Base-by-base conservation (phyloP, 35 echinoderm and acorn worm genomes). In the Ophioderma brevispina region DNA sequence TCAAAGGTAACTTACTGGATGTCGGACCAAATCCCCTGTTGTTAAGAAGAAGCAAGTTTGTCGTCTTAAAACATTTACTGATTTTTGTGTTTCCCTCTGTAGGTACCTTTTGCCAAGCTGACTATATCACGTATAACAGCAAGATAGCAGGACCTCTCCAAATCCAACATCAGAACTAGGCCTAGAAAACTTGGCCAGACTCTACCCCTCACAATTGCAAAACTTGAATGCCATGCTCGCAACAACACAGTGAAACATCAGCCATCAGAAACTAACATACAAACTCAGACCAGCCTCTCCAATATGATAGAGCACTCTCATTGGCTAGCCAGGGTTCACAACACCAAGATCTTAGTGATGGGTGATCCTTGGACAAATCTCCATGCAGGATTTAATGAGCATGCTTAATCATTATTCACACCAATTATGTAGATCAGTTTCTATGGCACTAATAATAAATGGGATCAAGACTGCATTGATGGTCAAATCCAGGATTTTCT, bases 361-460 rank as follows among this genome's bases (percentile, higher is more conserved):
- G 76, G 50, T 37, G 81, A 90, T 46, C n/a, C 82, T 90, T 15
- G 37, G 80, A 0, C 75, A 90, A 25, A 79, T 99, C 28, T 85
- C 89, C 64, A 87, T 95, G 83, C 76, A 87, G 76, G 94, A 93
- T 55, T 75, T 99, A 49, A 86, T 92, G 39, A 78, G 84, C 76
- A 92, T 85, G 82, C 81, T 99, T 0, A 83, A 91, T 87, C 97
- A 99, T 34, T 85, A 90, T 39, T 95, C 91, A 13, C 91, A 99
- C 39, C 94, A 99, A 83, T 79, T 99, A 33, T 93, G 93, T 31
- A 82, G 93, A 31, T 79, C 91, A 8, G 97, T 95, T 85, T 90
- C 97, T 38, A 99, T 89, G 91, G 94, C 92, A 99, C 97, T 4
- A 95, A 95, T 91, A 99, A 99, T 43, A 93, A n/a, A n/a, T n/a